A percentile compares a stretch with the other conserved stretches of the same genome.
Evolutionary conservation across 2,113 vertebrate genomes (phyloP).

Genomic region (Erythrocebus patas): DNA sequence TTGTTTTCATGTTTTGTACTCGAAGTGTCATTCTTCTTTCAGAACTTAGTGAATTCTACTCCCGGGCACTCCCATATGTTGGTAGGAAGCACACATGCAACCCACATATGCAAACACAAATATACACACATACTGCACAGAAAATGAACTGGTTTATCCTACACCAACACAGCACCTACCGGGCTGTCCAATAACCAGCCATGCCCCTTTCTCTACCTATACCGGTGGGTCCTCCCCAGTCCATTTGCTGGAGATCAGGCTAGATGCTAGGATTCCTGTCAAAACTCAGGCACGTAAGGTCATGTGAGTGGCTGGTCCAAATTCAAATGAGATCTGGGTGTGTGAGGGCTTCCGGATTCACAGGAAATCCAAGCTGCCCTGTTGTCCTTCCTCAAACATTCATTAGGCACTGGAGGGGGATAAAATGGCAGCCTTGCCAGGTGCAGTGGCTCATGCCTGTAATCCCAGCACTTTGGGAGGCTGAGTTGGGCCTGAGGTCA

Average conservation of each 20-base stretch:
- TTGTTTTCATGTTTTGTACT: background rate
- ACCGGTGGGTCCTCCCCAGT: background rate
- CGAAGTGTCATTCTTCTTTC: background rate
- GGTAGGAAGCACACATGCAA: background rate
- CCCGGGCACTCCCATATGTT: background rate
- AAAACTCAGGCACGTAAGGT: too few species aligned
- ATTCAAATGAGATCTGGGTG: background rate
- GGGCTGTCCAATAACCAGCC: background rate
- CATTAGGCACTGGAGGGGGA: background rate
- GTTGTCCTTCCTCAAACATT: background rate
- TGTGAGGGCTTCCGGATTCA: background rate
- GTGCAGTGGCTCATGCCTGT: too few species aligned
- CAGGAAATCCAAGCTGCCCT: background rate
- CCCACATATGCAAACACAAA: background rate
- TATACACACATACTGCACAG: background rate
- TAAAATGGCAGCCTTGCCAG: too few species aligned
- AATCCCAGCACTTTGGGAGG: too few species aligned
- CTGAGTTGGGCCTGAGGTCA: too few species aligned
- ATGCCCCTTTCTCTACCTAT: accelerated
- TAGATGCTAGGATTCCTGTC: background rate
- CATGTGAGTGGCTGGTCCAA: background rate
- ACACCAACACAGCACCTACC: background rate
- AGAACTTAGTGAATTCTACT: background rate
- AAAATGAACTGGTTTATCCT: accelerated
- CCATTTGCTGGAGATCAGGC: background rate